Evolutionary conservation across 1,140 invertebrate species (phyloP).

Genomic region (Vanessa atalanta): DNA sequence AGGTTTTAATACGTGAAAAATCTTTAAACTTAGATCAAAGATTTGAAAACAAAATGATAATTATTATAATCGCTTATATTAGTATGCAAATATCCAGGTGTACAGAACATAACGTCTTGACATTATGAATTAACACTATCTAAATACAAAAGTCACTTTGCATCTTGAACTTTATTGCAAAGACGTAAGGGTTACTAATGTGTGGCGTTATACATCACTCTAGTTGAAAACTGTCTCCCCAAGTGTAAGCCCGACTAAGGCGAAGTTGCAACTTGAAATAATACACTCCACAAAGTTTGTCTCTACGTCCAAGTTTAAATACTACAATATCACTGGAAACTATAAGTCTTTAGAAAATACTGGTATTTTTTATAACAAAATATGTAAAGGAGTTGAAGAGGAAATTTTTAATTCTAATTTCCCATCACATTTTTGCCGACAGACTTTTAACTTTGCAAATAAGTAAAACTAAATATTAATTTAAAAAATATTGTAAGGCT

Average conservation of each 20-base stretch:
- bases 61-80: neutral
- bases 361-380: neutral
- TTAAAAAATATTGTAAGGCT: no score
- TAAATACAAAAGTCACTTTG: neutral
- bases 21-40: neutral
- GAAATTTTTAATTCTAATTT: neutral
- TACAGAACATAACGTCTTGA: slow-evolving; percentile 2
- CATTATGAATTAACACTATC: slow-evolving; percentile 19
- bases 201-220: slow-evolving; percentile 3
- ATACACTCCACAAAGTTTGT: slow-evolving; percentile 32
- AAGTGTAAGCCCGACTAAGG: slow-evolving; percentile 37
- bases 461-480: no score
- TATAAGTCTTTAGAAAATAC: slow-evolving; percentile 8
- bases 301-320: slow-evolving; percentile 22
- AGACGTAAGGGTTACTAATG: neutral
- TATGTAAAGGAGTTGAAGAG: neutral
- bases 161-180: neutral
- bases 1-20: neutral
- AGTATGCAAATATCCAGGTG: slow-evolving; percentile 5
- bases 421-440: neutral
- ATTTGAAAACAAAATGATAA: neutral
- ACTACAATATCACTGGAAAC: slow-evolving; percentile 1
- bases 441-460: no score
- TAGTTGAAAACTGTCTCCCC: slow-evolving; percentile 43
- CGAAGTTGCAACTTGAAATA: slow-evolving; percentile 34